Evolutionary conservation across 2,888 invertebrate species (phyloP).

Genomic region (Harmothoe impar): DNA sequence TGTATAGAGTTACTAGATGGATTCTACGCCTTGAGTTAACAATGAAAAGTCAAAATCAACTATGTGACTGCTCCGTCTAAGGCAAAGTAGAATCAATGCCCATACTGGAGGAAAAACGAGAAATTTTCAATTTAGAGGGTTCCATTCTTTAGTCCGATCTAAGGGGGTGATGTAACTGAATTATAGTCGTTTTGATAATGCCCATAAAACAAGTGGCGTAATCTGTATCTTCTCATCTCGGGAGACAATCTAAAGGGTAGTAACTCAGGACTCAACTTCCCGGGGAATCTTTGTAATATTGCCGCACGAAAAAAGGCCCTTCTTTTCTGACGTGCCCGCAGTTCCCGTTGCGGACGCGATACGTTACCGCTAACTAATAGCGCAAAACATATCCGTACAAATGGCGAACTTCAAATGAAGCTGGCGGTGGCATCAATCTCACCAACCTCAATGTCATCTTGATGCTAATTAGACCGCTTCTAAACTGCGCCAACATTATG

Average conservation of each 20-base stretch:
- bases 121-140: conserved; percentile 59
- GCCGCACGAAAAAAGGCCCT: neutral
- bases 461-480: conserved; percentile 58
- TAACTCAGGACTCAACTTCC: conserved; percentile 50
- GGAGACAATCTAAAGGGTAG: conserved; percentile 58
- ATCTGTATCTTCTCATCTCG: conserved; percentile 61
- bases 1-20: conserved; percentile 16
- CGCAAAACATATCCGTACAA: conserved; percentile 59
- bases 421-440: conserved; percentile 50
- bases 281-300: conserved; percentile 56
- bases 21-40: conserved; percentile 1
- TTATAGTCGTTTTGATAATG: conserved; percentile 61
- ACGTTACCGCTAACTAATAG: conserved; percentile 50
- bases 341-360: conserved; percentile 51
- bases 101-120: conserved; percentile 6
- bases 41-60: conserved; percentile 57
- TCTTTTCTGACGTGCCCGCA: conserved; percentile 57
- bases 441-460: conserved; percentile 56
- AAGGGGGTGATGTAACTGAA: conserved; percentile 56
- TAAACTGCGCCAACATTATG: conserved; percentile 49
- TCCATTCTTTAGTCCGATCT: conserved; percentile 56
- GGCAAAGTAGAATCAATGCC: conserved; percentile 54
- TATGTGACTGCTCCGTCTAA: neutral
- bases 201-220: conserved; percentile 54
- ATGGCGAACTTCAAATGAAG: conserved; percentile 62